Evolutionary conservation across 2,113 vertebrate species (phyloP).

Genomic region (Cynopterus brachyotis): DNA sequence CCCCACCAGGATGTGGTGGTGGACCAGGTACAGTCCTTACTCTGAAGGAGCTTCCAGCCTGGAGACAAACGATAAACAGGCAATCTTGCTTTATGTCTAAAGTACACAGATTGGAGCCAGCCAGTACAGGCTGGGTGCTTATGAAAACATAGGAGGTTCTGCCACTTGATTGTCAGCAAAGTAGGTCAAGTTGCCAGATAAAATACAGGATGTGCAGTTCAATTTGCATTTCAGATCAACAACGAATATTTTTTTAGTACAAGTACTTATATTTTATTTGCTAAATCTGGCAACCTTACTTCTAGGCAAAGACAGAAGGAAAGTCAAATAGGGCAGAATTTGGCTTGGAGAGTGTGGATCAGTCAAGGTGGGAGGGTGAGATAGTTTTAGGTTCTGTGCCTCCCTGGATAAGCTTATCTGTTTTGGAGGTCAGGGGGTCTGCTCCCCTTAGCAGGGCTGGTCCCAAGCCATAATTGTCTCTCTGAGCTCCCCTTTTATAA

Average conservation of each 20-base stretch:
- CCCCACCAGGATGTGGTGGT: not conserved
- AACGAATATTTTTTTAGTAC: not conserved
- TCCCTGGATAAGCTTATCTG: not conserved
- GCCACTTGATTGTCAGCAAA: not conserved
- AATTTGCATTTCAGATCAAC: conserved; percentile 14
- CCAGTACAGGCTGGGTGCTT: not conserved
- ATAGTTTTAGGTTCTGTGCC: not conserved
- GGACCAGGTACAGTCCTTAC: not conserved
- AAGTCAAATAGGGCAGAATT: not conserved
- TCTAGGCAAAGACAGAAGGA: not conserved
- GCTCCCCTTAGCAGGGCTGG: not conserved
- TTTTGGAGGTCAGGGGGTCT: not conserved
- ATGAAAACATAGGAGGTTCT: not conserved
- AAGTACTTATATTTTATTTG: conserved; percentile 5
- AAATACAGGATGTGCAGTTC: not conserved
- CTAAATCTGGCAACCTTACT: not conserved
- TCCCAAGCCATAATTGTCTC: not conserved
- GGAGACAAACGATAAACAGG: not conserved
- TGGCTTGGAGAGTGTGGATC: not conserved
- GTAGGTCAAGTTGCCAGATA: not conserved
- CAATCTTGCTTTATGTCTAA: not conserved
- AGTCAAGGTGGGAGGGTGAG: not conserved
- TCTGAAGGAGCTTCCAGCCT: not conserved
- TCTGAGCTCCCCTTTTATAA: not conserved
- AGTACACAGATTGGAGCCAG: fast-evolving